Evolutionary conservation across 2,797 vertebrate species (phyloP), one percentile per base, ranked within the genome.

Genomic region (Bradypus variegatus): DNA sequence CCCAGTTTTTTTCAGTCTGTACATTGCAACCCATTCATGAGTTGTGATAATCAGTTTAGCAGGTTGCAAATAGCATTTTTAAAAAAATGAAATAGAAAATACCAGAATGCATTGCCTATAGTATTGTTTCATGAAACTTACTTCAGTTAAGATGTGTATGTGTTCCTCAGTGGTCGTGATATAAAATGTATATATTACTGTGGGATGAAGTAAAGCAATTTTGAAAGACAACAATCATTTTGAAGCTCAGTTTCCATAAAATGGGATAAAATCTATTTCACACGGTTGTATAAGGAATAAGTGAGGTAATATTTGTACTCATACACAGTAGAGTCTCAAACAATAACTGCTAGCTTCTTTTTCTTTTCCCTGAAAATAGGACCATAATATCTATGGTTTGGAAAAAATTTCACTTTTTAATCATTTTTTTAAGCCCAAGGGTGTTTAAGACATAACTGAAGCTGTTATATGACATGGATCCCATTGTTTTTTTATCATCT

Each of bases 141-240:
- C 36, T 69, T 90, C 55, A 58, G 27, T 88, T 13, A 76, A 80
- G 64, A 75, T 33, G 72, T 72, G 19, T 76, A 21, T 73, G 19
- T 90, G 19, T 79, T 93, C 58, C 62, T 85, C 55, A 93, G 27
- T 67, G 31, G 50, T 73, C 86, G 81, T 60, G 27, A 84, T 38
- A 70, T 55, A 94, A 95, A 78, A 55, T 78, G 23, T 33, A 86
- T 89, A 77, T 94, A 53, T 88, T 89, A 77, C 21, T 86, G 64
- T 86, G 53, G 31, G 33, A 25, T 93, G 60, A 90, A 92, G 58
- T 78, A 60, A 89, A 86, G 85, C 62, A 83, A 55, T 62, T 91
- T 93, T 82, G 67, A 86, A 93, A 89, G 88, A 67, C 31, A 77
- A 55, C 53, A 82, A 69, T 38, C 18, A 6, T 86, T 77, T 25